Evolutionary conservation across 53 echinoderm and acorn worm species (phyloP).

Genomic region (Paelopatides confundens): DNA sequence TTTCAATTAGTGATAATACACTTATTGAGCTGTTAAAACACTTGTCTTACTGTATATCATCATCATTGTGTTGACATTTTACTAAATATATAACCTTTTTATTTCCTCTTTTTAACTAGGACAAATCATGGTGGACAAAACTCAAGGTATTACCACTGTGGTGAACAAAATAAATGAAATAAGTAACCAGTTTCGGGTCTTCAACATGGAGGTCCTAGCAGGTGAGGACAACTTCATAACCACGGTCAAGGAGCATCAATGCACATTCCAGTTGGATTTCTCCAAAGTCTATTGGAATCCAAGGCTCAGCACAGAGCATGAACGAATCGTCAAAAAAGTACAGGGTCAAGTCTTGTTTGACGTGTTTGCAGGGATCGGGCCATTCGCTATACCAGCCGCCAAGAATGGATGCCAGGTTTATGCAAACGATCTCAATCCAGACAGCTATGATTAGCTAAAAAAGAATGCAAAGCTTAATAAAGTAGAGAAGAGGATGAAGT

Average conservation of each 20-base stretch:
- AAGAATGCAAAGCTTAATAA: slow-evolving; percentile 85
- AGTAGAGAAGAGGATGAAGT: slow-evolving; percentile 55
- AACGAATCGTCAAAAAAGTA: slow-evolving; percentile 68
- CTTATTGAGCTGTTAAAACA: no score
- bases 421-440: slow-evolving; percentile 96
- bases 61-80: no score
- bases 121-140: slow-evolving; percentile 91
- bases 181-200: slow-evolving; percentile 90
- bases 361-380: slow-evolving; percentile 95
- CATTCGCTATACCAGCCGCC: slow-evolving; percentile 94
- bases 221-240: slow-evolving; percentile 77
- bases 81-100: no score
- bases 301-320: slow-evolving; percentile 86
- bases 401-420: slow-evolving; percentile 77
- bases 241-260: slow-evolving; percentile 75
- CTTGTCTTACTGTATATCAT: no score
- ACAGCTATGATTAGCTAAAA: slow-evolving; percentile 83
- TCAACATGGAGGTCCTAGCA: slow-evolving; percentile 94
- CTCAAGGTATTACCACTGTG: slow-evolving; percentile 81
- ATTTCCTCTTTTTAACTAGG: slow-evolving; percentile 54
- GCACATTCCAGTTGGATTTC: slow-evolving; percentile 88
- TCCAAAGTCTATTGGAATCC: slow-evolving; percentile 99
- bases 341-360: slow-evolving; percentile 76
- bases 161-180: slow-evolving; percentile 94
- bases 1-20: no score